A percentile compares a stretch with the other conserved stretches of the same genome.
Conservation (phyloP, 2,797 vertebrate genomes). For the Amblyopsis hoosieri region DNA sequence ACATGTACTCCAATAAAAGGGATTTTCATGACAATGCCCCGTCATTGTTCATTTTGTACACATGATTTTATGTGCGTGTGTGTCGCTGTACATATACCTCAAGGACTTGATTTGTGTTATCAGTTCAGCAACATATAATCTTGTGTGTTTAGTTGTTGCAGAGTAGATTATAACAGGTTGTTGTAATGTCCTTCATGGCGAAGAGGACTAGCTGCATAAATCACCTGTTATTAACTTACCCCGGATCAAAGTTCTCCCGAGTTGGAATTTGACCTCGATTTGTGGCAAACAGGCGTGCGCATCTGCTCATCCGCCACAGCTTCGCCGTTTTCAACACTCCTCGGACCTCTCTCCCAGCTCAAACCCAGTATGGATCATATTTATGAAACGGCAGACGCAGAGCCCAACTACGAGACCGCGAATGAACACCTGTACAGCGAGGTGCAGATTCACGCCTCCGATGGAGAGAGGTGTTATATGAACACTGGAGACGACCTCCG, state of each 20-base stretch:
- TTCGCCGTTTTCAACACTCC: too few species aligned
- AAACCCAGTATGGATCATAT: too few species aligned
- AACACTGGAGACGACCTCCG: constrained; percentile 40
- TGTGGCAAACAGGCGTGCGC: constrained; percentile 9
- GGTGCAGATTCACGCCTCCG: constrained; percentile 42
- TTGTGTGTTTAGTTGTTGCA: not conserved
- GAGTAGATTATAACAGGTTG: not conserved
- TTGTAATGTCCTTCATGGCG: constrained; percentile 31
- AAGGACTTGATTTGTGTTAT: not conserved
- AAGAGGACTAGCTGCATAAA: constrained; percentile 15
- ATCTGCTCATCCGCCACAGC: not conserved
- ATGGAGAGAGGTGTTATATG: constrained; percentile 55
- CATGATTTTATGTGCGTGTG: not conserved
- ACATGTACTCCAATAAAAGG: constrained; percentile 66
- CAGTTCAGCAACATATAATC: not conserved
- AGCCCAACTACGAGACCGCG: constrained; percentile 16
- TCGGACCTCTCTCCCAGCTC: too few species aligned
- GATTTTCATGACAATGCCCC: constrained; percentile 44
- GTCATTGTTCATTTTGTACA: not conserved
- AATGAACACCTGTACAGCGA: constrained; percentile 47
- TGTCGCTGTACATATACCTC: too few species aligned
- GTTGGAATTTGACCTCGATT: constrained; percentile 52
- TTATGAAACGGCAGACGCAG: too few species aligned
- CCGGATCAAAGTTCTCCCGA: constrained; percentile 71
- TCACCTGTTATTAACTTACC: constrained; percentile 59